Evolutionary conservation across 2,888 invertebrate species (phyloP), one percentile per base, ranked within the genome.

Genomic region (Kryphioiulus occultus): DNA sequence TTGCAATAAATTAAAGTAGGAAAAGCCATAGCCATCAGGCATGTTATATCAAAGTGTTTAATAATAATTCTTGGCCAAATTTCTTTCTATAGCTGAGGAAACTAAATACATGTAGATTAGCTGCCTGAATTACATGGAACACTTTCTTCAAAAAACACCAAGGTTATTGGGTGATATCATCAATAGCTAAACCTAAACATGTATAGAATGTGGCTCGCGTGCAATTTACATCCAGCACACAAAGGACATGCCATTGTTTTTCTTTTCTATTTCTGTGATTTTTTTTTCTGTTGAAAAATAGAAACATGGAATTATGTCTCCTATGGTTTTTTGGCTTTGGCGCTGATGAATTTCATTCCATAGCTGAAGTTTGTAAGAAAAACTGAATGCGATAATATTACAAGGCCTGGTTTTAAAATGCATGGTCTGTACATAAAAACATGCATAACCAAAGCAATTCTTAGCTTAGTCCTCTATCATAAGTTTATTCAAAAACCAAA

Each of bases 111-210:
- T 35, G 35, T 35, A 59, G n/a, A 59, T n/a, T 59, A 59, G 59
- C 59, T 59, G 59, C 59, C 59, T n/a, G 59, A 59, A 59, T 59
- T 59, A 59, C 59, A 59, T 59, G n/a, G 59, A 59, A 59, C 59
- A 59, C n/a, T 59, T 59, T 59, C 59, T 59, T n/a, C 22, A 59
- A 59, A 59, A 0, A 59, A 59, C 59, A 59, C 59, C 59, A n/a
- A 59, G 59, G 59, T 59, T 59, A 59, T 59, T 59, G 22, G 59
- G 22, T 59, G 59, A 59, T 59, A 59, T n/a, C 19, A 59, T 59
- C 59, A 59, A 59, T 59, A 22, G 17, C 59, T 59, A 59, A 22
- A n/a, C 22, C 59, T 59, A 59, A 59, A 59, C 59, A 59, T 59
- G 59, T 59, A 59, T 59, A 59, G 59, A 59, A 59, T 59, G 59